Evolutionary conservation across 2,113 vertebrate genomes (phyloP), one percentile per base, ranked within the genome.

Genomic region (Megaceryle maxima): DNA sequence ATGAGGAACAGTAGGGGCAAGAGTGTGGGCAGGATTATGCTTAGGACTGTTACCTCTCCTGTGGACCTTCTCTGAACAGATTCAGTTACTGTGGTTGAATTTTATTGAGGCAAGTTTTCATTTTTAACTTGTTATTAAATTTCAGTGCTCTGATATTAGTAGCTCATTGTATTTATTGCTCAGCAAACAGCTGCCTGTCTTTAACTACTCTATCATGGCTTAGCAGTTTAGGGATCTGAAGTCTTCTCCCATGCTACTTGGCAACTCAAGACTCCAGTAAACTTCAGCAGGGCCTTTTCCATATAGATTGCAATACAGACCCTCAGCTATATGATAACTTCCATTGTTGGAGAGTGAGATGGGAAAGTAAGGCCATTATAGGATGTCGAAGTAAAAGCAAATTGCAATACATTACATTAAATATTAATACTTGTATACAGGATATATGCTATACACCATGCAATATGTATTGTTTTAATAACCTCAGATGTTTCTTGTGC

Each of bases 351-450:
- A 81, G 50, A 73, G 44, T 67, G 79, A 74, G 62, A 84, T 73
- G 57, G 55, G 53, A 63, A 94, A 79, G 33, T 82, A 55, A 94
- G 12, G 48, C 56, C 57, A 81, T 92, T 86, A 86, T 68, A 67
- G 24, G 60, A 89, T 67, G 50, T 56, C 90, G 79, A 95, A 55
- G 24, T 83, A 94, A 89, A 87, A 88, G 83, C 77, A 76, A 84
- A 79, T 92, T 66, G 93, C n/a, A 87, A 57, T 91, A 57, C 53
- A 33, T 87, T 59, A 53, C 87, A 96, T 94, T 96, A 96, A 96
- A 94, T 96, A 96, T 97, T 96, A 93, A 95, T 94, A 68, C 39
- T 56, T 76, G 16, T 62, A 20, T 78, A 68, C n/a, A 83, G 91
- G 56, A 64, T 95, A 59, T 87, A 67, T 78, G 60, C 91, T 74